These are phyloP conservation scores for Selenia dentaria DNA, from an alignment of 2,888 invertebrate genomes.

Conservation along the genomic window DNA sequence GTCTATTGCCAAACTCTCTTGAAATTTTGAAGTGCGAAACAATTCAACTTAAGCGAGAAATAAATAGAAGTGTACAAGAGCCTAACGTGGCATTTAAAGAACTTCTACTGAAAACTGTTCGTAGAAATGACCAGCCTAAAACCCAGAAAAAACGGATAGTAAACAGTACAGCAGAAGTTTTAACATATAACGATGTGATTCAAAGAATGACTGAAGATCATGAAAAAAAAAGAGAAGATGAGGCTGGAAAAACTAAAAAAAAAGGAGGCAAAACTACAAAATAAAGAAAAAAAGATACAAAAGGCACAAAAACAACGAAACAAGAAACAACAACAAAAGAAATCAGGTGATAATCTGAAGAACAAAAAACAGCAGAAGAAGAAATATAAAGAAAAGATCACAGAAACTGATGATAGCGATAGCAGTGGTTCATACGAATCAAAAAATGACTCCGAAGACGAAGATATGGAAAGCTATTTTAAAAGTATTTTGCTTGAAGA, in stretches of 20 bases:
- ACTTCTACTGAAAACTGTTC: slow-evolving; percentile 2
- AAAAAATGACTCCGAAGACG: slow-evolving; percentile 1
- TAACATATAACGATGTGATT: slow-evolving; percentile 4
- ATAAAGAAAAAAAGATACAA: slow-evolving; percentile 2
- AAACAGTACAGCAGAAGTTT: slow-evolving; percentile 4
- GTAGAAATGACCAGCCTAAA: slow-evolving; percentile 5
- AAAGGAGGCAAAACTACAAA: not conserved
- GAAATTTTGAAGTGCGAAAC: slow-evolving; percentile 1
- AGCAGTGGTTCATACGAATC: slow-evolving; percentile 2
- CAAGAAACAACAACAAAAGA: slow-evolving; percentile 1
- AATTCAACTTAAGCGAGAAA: not conserved
- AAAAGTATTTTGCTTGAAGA: slow-evolving; percentile 2
- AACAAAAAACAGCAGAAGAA: slow-evolving; percentile 1
- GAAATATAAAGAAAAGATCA: slow-evolving; percentile 2
- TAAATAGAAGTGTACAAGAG: not conserved
- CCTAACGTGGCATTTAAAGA: slow-evolving; percentile 4
- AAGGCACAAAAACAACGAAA: not conserved
- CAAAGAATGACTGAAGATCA: not conserved
- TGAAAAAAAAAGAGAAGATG: no score
- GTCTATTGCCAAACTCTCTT: not conserved
- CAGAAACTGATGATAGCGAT: slow-evolving; percentile 1
- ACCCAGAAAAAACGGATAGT: slow-evolving; percentile 1
- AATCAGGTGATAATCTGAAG: slow-evolving; percentile 1
- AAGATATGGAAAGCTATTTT: slow-evolving; percentile 1
- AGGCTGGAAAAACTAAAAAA: no score